Conservation (phyloP, 2,888 invertebrate genomes). For the Spodoptera exigua region DNA sequence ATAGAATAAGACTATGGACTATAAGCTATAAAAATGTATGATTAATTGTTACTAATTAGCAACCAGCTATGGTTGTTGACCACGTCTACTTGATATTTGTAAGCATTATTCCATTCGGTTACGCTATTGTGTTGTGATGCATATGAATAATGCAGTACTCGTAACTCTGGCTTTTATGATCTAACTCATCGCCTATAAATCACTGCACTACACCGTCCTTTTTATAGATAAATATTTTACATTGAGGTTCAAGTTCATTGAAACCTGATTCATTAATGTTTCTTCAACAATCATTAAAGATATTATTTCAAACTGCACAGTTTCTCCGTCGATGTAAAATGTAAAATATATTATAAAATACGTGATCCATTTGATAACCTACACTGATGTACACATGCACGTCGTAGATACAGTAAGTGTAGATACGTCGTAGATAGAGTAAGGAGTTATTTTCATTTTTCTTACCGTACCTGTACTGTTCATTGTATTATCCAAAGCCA, state of each 20-base stretch:
- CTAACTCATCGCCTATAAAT: slow-evolving; percentile 68
- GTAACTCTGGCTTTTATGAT: slow-evolving; percentile 72
- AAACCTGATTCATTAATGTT: slow-evolving; percentile 27
- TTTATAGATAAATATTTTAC: slow-evolving; percentile 55
- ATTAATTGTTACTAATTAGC: slow-evolving; percentile 57
- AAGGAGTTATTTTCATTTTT: too few species aligned
- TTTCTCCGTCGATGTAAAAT: too few species aligned
- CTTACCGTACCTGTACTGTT: too few species aligned
- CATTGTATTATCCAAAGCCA: too few species aligned
- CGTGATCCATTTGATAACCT: too few species aligned
- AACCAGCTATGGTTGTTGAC: slow-evolving; percentile 61
- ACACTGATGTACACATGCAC: too few species aligned
- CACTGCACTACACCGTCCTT: slow-evolving; percentile 60
- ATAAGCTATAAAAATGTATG: slow-evolving; percentile 44
- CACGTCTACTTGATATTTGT: slow-evolving; percentile 65
- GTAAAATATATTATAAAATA: too few species aligned
- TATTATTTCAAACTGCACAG: too few species aligned
- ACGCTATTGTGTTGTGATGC: slow-evolving; percentile 70
- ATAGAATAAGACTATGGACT: slow-evolving; percentile 12
- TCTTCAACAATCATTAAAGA: slow-evolving; percentile 3
- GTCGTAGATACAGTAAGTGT: too few species aligned
- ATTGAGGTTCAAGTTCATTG: slow-evolving; percentile 61
- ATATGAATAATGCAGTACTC: slow-evolving; percentile 76
- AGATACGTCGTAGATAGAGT: too few species aligned
- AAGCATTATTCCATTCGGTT: slow-evolving; percentile 68